Base-by-base conservation (phyloP, 2,888 invertebrate genomes). In the Tachina grossa region DNA sequence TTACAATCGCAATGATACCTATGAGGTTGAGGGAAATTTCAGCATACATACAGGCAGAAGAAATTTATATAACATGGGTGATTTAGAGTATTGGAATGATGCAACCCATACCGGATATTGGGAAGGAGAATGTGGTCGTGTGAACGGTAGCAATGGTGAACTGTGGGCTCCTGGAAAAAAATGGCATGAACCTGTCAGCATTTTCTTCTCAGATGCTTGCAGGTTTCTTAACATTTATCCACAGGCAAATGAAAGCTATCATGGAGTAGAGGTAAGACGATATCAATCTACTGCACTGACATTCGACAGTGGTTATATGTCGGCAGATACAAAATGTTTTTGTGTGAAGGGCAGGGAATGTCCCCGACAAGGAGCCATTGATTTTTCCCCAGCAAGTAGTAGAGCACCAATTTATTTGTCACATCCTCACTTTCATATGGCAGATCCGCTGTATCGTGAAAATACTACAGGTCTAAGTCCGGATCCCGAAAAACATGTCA, bases 341-440 rank as follows among this genome's bases (percentile, higher is more conserved):
- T 96, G 96, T 89, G 93, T 93, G 31, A 53, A 75, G n/a, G 84
- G 87, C 0, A 82, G 81, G 4, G 83, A 88, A n/a, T 95, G 95
- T 89, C 89, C 94, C 0, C 88, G 88, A 79, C 88, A 90, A 84
- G 97, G 97, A 9, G 94, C 95, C 0, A 93, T 96, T 31, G 95
- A 96, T 91, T 95, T 96, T 87, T 95, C 96, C 0, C 91, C 92
- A 16, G 96, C 96, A 89, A 94, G 95, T 80, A 95, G 93, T 92
- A 95, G 95, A n/a, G 96, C 97, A 6, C 97, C 97, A 0, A 95
- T 96, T 43, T 96, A 95, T 92, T 93, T 97, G 63, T 96, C 97
- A 0, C 95, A 95, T 90, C 97, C 97, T 1, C 97, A 97, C 92
- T 97, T 97, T 93, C 94, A 96, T 87, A 91, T 95, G 89, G 94